Conservation (phyloP, 2,113 vertebrate species). For the Semnornis frantzii region DNA sequence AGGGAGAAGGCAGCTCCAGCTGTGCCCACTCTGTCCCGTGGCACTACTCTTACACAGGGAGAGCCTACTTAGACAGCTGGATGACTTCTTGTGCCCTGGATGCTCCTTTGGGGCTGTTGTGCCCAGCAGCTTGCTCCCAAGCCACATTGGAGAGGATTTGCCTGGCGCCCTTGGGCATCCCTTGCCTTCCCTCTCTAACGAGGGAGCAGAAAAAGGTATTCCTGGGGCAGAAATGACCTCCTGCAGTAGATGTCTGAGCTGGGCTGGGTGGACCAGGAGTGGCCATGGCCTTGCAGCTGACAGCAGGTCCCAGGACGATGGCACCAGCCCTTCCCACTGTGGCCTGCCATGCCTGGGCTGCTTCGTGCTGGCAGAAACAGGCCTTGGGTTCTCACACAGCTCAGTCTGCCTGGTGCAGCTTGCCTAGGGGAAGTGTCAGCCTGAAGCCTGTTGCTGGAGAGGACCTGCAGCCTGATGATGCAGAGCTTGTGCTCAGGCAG, state of each 20-base stretch:
- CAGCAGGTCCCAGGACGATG: neutral
- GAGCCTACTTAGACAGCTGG: neutral
- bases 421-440: neutral
- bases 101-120: neutral
- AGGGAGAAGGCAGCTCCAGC: neutral
- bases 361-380: neutral
- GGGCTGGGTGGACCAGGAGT: neutral
- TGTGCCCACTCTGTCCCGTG: neutral
- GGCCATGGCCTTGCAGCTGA: neutral
- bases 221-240: neutral
- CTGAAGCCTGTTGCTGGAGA: neutral
- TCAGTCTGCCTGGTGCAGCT: rapidly evolving
- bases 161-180: neutral
- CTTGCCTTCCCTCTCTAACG: neutral
- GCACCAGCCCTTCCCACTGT: neutral
- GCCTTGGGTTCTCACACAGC: neutral
- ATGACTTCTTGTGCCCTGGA: neutral
- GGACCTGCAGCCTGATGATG: neutral
- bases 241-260: neutral
- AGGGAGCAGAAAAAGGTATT: neutral
- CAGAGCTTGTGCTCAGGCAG: rapidly evolving
- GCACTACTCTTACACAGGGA: neutral
- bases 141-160: neutral
- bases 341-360: neutral
- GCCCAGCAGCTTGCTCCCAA: neutral